Conservation (phyloP, 2,113 vertebrate species). For the Prinia subflava region DNA sequence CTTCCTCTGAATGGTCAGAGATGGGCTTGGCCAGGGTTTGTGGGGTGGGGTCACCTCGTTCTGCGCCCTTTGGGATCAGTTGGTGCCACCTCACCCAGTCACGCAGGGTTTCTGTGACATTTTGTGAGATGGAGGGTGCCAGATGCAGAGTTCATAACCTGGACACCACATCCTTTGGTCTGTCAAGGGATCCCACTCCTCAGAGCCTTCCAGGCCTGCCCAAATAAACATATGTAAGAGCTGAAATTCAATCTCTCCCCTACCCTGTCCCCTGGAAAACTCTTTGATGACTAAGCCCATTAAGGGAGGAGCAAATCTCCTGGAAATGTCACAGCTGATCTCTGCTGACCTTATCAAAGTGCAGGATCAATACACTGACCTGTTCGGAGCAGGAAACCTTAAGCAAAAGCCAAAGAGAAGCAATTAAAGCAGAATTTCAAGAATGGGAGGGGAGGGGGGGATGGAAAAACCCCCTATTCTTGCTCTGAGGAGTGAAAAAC, state of each 20-base stretch:
- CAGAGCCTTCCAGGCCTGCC: not conserved
- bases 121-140: rapidly evolving
- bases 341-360: conserved; percentile 79
- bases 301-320: conserved; percentile 58
- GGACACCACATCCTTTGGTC: not conserved
- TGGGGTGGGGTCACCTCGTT: not conserved
- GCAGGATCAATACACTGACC: conserved; percentile 72
- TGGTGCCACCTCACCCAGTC: not conserved
- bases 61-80: not conserved
- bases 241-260: not conserved
- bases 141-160: rapidly evolving
- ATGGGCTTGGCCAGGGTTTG: not conserved
- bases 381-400: conserved; percentile 37
- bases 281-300: conserved; percentile 56
- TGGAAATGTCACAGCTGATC: conserved; percentile 73
- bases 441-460: not conserved
- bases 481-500: not conserved
- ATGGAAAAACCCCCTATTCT: not conserved
- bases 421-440: conserved; percentile 64
- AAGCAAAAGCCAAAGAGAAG: conserved; percentile 61
- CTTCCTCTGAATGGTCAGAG: not conserved
- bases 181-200: not conserved
- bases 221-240: not conserved
- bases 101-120: rapidly evolving
- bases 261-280: conserved; percentile 27